Percentiles rank a stretch among this genome's conserved stretches.
phyloP scores from a whole-genome alignment of 2,888 invertebrate species.

The Drosophila paranaensis region DNA sequence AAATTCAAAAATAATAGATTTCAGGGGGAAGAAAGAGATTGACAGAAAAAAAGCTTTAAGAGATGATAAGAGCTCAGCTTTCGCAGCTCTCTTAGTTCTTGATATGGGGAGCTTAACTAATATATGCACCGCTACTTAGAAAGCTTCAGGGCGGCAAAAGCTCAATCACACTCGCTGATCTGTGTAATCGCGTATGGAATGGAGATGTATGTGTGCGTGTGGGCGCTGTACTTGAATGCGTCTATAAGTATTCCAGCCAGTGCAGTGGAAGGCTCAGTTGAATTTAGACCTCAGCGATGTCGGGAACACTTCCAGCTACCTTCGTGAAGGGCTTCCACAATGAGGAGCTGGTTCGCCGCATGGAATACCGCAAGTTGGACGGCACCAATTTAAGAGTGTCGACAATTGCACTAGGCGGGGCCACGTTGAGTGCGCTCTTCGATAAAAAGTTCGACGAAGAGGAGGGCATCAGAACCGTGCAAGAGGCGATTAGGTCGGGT shows the following conservation, averaged over 20 bases:
- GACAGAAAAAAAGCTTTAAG: neutral
- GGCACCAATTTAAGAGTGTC: conserved; percentile 90
- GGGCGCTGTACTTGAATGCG: neutral
- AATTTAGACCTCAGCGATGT: conserved; percentile 39
- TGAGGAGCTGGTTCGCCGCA: conserved; percentile 86
- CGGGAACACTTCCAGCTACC: conserved; percentile 85
- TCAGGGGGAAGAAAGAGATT: too few relatives aligned
- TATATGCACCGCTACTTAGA: conserved; percentile 1
- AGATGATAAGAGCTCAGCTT: neutral
- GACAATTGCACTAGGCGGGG: conserved; percentile 90
- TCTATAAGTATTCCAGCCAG: conserved; percentile 20
- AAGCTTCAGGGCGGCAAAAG: conserved; percentile 1
- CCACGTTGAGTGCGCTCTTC: conserved; percentile 90
- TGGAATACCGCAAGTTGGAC: conserved; percentile 90
- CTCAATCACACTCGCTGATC: neutral
- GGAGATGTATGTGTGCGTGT: neutral
- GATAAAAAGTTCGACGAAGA: conserved; percentile 87
- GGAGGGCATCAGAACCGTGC: conserved; percentile 88
- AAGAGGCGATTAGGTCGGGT: conserved; percentile 90
- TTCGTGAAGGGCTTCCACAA: conserved; percentile 89
- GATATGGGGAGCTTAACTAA: neutral
- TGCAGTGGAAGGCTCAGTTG: conserved; percentile 5
- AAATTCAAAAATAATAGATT: too few relatives aligned
- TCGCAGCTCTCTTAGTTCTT: conserved; percentile 3
- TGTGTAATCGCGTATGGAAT: neutral